Evolutionary conservation across 2,797 vertebrate genomes (phyloP).

Genomic region (Melanotaenia nigrans): DNA sequence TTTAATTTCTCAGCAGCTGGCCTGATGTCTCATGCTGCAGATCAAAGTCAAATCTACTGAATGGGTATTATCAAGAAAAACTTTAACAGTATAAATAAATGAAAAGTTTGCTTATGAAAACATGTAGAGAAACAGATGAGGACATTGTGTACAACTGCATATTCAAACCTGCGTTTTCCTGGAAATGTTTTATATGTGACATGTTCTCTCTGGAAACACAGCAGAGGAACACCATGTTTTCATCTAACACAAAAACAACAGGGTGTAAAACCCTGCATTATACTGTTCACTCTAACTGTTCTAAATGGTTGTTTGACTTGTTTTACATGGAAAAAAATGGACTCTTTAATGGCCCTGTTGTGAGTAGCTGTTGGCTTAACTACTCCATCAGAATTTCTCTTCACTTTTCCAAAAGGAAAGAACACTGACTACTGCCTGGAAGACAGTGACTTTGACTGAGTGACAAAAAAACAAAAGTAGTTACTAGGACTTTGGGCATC

Average conservation of each 20-base stretch:
- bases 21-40: background rate
- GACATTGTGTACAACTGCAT: background rate
- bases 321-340: background rate
- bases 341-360: background rate
- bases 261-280: too few relatives aligned
- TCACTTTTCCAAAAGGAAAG: background rate
- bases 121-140: background rate
- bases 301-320: background rate
- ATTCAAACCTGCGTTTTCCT: too few relatives aligned
- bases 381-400: background rate
- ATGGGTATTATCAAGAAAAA: background rate
- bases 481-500: background rate
- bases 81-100: background rate
- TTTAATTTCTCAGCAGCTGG: conserved; percentile 1
- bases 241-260: too few relatives aligned
- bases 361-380: background rate
- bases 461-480: background rate
- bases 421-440: too few relatives aligned
- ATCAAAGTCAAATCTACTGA: background rate
- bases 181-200: too few relatives aligned
- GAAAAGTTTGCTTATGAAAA: too few relatives aligned
- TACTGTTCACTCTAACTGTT: too few relatives aligned
- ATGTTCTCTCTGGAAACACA: too few relatives aligned
- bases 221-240: too few relatives aligned
- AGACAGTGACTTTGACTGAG: background rate